Evolutionary conservation across 1,140 invertebrate genomes (phyloP), one percentile per base, ranked within the genome.

Genomic region (Fopius arisanus): DNA sequence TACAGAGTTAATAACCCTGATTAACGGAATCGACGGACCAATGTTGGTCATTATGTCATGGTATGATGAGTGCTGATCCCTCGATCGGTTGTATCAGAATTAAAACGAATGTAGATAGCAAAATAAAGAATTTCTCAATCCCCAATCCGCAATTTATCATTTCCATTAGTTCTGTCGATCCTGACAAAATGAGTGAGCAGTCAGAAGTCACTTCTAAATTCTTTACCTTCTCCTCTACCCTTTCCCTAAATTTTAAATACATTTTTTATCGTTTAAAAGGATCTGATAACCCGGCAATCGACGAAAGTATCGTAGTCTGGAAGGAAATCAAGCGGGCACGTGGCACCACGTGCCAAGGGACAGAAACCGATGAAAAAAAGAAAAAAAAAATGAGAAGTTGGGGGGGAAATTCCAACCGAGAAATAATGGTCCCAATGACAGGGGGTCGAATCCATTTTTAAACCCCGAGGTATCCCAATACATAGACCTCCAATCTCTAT

Each of bases 1-100:
- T 59, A 59, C 14, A 26, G 19, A 59, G 54, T 59, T 59, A 59
- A 59, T 59, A 59, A 59, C 54, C 54, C 23, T 59, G 54, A 59
- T 59, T 59, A 59, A 59, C 54, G 54, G 54, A 59, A 59, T 59
- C 54, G 54, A 59, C 54, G 54, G 54, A 59, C 54, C 54, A 59
- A 59, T 28, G 43, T 48, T 48, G 14, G 43, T 31, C 29, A 66
- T 66, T 66, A 66, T 41, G 66, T 59, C 23, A 59, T 59, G 54
- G 54, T 59, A 26, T 26, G 54, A 3, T 59, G 54, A 14, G 23
- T 59, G 0, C 54, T 59, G 54, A 59, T 59, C 19, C 54, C 21
- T 59, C 19, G 19, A 59, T 59, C 23, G 54, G 54, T 59, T 59
- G 23, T 23, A 59, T 59, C 9, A 59, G 54, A 59, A 59, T 59